These are phyloP conservation scores for Numida meleagris DNA, from an alignment of 2,113 vertebrate genomes.

Conservation along the genomic window DNA sequence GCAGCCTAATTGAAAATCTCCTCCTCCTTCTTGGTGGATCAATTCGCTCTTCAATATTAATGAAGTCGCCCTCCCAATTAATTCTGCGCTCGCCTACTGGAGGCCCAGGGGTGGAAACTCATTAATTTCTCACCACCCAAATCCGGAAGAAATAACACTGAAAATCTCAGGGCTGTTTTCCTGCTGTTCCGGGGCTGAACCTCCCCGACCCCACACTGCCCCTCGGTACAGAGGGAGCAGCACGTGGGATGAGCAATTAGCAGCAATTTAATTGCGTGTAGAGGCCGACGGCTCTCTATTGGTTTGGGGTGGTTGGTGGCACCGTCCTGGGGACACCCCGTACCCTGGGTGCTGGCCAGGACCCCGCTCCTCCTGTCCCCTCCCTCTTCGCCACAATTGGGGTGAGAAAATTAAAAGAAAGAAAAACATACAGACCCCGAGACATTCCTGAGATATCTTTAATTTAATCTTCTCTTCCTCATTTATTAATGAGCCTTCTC, in stretches of 20 bases:
- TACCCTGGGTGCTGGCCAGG: too few species aligned
- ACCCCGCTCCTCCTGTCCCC: neutral
- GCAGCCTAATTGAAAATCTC: neutral
- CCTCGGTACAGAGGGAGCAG: neutral
- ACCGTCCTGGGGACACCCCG: too few species aligned
- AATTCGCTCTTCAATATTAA: neutral
- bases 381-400: neutral
- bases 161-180: neutral
- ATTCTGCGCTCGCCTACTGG: neutral
- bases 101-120: neutral
- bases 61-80: neutral
- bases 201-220: neutral
- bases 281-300: neutral
- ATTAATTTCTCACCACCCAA: neutral
- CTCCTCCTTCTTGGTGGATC: neutral
- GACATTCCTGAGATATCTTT: neutral
- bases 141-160: neutral
- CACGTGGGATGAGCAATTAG: neutral
- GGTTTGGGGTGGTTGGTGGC: neutral
- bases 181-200: neutral
- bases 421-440: neutral
- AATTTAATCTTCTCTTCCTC: neutral
- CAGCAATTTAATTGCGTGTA: neutral
- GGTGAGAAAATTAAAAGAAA: neutral
- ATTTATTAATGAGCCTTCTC: neutral